Conservation (phyloP, 2,888 invertebrate genomes). For the Machimus atricapillus region DNA sequence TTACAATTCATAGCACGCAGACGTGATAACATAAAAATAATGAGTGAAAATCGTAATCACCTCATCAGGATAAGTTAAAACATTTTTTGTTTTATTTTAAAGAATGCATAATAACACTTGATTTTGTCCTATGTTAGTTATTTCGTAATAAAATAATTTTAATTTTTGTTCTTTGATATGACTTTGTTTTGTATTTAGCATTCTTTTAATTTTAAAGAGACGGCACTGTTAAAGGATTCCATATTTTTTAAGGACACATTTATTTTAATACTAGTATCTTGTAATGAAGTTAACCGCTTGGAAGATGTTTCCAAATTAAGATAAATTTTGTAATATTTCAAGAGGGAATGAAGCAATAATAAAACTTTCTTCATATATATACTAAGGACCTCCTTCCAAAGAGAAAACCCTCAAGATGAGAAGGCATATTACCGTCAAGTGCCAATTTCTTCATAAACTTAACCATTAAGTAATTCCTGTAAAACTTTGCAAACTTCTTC, state of each 20-base stretch:
- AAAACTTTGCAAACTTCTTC: not conserved
- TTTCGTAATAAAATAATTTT: no score
- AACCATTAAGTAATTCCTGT: not conserved
- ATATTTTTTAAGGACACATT: not conserved
- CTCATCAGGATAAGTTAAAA: no score
- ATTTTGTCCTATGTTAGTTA: no score
- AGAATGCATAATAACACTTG: no score
- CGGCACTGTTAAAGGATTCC: not conserved
- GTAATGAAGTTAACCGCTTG: not conserved
- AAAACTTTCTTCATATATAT: not conserved
- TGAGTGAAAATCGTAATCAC: no score
- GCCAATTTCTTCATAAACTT: not conserved
- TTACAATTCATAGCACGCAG: no score
- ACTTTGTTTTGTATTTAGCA: not conserved
- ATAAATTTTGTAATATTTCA: not conserved
- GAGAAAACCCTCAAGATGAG: not conserved
- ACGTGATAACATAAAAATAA: no score
- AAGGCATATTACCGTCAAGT: not conserved
- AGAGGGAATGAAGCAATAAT: not conserved
- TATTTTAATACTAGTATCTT: not conserved
- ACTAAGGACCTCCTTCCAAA: not conserved
- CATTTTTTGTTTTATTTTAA: no score
- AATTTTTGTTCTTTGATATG: no score
- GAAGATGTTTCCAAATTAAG: not conserved
- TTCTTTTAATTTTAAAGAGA: not conserved